Percentiles rank a stretch among this genome's conserved stretches.
phyloP scores from a whole-genome alignment of 2,797 vertebrate species.

The Tokudaia tokunoshimensis region DNA sequence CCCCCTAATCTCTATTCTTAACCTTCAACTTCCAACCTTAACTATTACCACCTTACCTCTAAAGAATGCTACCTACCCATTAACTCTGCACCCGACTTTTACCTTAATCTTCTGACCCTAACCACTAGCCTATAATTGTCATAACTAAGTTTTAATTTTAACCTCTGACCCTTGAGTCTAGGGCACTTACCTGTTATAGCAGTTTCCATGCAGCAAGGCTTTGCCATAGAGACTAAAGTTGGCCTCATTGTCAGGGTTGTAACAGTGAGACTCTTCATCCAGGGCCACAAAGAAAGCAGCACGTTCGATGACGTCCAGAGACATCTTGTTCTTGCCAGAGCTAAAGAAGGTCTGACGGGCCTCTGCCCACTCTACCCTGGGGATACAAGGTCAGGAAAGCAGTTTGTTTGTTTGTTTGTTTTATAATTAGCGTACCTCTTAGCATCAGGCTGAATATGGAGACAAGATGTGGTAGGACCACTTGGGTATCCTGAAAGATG shows the following conservation, averaged over 20 bases:
- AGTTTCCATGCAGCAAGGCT: conserved; percentile 96
- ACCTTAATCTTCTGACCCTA: neutral
- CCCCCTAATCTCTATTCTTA: neutral
- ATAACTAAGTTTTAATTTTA: neutral
- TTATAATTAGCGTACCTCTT: neutral
- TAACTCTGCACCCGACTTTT: no score
- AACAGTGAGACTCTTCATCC: conserved; percentile 93
- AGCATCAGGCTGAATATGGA: neutral
- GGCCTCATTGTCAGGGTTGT: conserved; percentile 81
- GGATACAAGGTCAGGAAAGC: neutral
- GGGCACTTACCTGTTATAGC: conserved; percentile 92
- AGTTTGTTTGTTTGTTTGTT: neutral
- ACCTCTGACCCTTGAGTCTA: neutral
- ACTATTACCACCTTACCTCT: neutral
- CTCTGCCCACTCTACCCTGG: conserved; percentile 94
- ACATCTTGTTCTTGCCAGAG: conserved; percentile 90
- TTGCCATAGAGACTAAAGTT: conserved; percentile 95
- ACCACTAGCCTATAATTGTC: neutral
- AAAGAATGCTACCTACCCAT: neutral
- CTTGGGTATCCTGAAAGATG: neutral
- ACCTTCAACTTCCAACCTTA: neutral
- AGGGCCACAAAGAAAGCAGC: conserved; percentile 95
- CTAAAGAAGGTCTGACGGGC: conserved; percentile 92
- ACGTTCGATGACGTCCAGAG: conserved; percentile 93
- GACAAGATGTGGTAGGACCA: neutral